Evolutionary conservation across 1,140 invertebrate species (phyloP), one percentile per base, ranked within the genome.

Genomic region (Helicoverpa armigera): DNA sequence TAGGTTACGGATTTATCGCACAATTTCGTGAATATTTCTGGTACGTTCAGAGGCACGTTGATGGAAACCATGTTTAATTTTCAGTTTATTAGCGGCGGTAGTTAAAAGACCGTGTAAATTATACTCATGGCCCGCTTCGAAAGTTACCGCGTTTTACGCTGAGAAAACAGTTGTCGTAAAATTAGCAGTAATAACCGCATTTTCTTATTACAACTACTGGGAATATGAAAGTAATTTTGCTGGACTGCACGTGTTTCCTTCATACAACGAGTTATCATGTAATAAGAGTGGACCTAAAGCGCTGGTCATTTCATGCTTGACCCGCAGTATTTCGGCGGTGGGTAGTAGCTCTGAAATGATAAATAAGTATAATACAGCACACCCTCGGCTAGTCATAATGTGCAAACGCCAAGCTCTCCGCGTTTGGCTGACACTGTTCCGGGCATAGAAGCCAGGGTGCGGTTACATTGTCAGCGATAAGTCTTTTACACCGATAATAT

Each of bases 381-480:
- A 82, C 73, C 82, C 84, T 91, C 87, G 89, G 88, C 85, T 88
- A 87, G 87, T 92, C 92, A 92, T 94, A 92, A 94, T 93, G 91
- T 93, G 92, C 90, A 94, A 94, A 94, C 87, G 92, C 90, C 87
- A 89, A 89, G 90, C 92, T 91, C 90, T 92, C 91, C 88, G 88
- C 90, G 88, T 92, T 93, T 91, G 89, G 92, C 89, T 93, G 91
- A 94, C 92, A 92, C 79, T 89, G 88, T 92, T 89, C 82, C 87
- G 84, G 83, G 82, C 82, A 84, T 29, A 81, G 81, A 67, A 85
- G 73, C 50, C 70, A 43, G 29, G 73, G 87, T 83, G 13, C 12
- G 67, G 87, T 54, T 56, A 12, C 50, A 85, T 16, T 90, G 16
- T 3, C n/a, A 87, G 89, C 86, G 89, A 61, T n/a, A 13, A 61